Evolutionary conservation across 2,888 invertebrate genomes (phyloP).

Genomic region (Dromius quadrimaculatus): DNA sequence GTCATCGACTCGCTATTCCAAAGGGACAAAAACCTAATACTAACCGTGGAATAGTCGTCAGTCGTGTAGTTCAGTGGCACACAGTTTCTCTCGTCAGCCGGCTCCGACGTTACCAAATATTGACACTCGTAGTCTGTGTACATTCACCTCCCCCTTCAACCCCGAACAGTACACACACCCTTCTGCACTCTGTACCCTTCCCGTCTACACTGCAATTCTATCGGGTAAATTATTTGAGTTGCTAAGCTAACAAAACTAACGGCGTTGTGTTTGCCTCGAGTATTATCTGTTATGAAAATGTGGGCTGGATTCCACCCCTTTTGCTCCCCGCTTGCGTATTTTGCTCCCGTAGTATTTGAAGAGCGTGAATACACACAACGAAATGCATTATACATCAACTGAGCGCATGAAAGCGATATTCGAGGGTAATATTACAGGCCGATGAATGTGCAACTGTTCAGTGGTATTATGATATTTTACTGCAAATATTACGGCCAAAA

Average conservation of each 20-base stretch:
- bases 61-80: constrained; percentile 10
- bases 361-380: constrained; percentile 44
- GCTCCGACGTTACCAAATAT: constrained; percentile 47
- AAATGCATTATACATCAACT: constrained; percentile 42
- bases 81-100: constrained; percentile 17
- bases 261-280: constrained; percentile 65
- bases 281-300: constrained; percentile 68
- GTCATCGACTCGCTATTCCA: constrained; percentile 32
- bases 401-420: constrained; percentile 35
- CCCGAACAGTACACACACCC: not conserved
- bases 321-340: constrained; percentile 19
- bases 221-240: constrained; percentile 68
- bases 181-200: not conserved
- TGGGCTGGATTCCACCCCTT: constrained; percentile 59
- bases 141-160: constrained; percentile 25
- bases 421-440: constrained; percentile 27
- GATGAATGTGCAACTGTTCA: constrained; percentile 31
- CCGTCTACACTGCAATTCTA: constrained; percentile 44
- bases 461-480: constrained; percentile 33
- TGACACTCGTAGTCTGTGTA: constrained; percentile 47
- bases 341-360: constrained; percentile 48
- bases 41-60: not conserved
- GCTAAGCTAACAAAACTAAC: constrained; percentile 68
- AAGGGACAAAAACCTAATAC: constrained; percentile 36
- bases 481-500: constrained; percentile 25